phyloP scores from a whole-genome alignment of 2,797 vertebrate genomes.

The Channa striata region DNA sequence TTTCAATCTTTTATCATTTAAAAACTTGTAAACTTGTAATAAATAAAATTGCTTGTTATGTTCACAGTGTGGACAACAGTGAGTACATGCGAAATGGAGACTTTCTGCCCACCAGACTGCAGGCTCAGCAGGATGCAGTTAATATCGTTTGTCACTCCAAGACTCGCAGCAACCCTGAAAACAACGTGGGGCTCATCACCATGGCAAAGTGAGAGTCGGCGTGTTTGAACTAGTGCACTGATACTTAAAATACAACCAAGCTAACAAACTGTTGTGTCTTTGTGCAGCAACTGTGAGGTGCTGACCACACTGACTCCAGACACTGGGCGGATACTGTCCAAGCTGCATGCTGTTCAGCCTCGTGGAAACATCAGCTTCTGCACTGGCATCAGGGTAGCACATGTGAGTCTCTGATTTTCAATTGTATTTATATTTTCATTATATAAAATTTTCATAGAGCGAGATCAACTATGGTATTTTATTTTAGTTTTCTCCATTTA shows the following conservation, averaged over 20 bases:
- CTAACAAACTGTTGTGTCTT: slow-evolving; percentile 7
- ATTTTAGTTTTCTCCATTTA: no score
- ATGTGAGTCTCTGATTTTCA: slow-evolving; percentile 83
- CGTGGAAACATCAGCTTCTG: slow-evolving; percentile 94
- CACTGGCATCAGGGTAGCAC: slow-evolving; percentile 94
- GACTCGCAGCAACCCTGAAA: slow-evolving; percentile 95
- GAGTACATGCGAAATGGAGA: slow-evolving; percentile 98
- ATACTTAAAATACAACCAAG: slow-evolving; percentile 3
- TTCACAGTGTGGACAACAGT: slow-evolving; percentile 93
- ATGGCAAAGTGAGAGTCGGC: slow-evolving; percentile 89
- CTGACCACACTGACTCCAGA: slow-evolving; percentile 95
- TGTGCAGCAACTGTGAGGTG: slow-evolving; percentile 94
- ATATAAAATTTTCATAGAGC: no score
- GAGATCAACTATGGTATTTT: no score
- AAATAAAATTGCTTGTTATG: slow-evolving; percentile 75
- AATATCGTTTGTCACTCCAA: slow-evolving; percentile 98
- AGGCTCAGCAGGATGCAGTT: slow-evolving; percentile 96
- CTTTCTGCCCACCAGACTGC: slow-evolving; percentile 93
- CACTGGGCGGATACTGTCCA: slow-evolving; percentile 94
- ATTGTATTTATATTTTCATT: no score
- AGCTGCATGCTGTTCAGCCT: slow-evolving; percentile 94
- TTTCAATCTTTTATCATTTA: not conserved
- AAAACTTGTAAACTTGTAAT: not conserved
- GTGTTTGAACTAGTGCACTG: slow-evolving; percentile 2
- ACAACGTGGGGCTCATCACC: slow-evolving; percentile 96